Conservation (phyloP, 2,888 invertebrate genomes). For the Didymodactylos carnosus region DNA sequence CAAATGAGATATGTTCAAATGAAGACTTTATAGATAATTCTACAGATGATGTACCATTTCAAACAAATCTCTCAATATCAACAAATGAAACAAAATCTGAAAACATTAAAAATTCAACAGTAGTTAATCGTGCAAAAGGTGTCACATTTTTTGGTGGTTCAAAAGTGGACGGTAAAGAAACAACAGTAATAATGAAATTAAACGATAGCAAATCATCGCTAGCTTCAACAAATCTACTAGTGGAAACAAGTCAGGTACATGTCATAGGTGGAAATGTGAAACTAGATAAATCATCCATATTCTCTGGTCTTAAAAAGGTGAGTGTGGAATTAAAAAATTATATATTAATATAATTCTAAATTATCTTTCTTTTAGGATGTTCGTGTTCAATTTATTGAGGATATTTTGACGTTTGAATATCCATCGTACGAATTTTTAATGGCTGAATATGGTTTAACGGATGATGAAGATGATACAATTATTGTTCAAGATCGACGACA, state of each 20-base stretch:
- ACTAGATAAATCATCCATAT: background rate
- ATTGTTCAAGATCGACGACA: too few relatives aligned
- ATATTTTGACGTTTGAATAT: background rate
- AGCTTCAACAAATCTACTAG: background rate
- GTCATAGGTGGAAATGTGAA: background rate
- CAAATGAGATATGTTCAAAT: too few relatives aligned
- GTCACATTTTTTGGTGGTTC: background rate
- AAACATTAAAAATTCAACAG: too few relatives aligned
- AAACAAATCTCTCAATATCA: background rate
- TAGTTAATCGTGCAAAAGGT: background rate
- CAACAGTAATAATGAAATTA: too few relatives aligned
- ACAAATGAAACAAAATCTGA: too few relatives aligned
- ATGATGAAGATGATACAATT: background rate
- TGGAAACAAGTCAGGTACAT: background rate
- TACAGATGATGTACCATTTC: too few relatives aligned
- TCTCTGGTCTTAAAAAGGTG: background rate
- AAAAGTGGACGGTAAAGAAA: background rate
- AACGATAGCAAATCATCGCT: background rate
- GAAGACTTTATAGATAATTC: too few relatives aligned
- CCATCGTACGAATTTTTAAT: background rate
- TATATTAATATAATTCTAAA: too few relatives aligned
- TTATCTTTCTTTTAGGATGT: too few relatives aligned
- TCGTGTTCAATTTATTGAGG: background rate
- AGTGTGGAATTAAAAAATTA: too few relatives aligned
- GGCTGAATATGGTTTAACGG: background rate